A percentile compares a stretch with the other conserved stretches of the same genome.
These are phyloP conservation scores for Buceros bicornis DNA, from an alignment of 2,797 vertebrate species.

Conservation along the genomic window DNA sequence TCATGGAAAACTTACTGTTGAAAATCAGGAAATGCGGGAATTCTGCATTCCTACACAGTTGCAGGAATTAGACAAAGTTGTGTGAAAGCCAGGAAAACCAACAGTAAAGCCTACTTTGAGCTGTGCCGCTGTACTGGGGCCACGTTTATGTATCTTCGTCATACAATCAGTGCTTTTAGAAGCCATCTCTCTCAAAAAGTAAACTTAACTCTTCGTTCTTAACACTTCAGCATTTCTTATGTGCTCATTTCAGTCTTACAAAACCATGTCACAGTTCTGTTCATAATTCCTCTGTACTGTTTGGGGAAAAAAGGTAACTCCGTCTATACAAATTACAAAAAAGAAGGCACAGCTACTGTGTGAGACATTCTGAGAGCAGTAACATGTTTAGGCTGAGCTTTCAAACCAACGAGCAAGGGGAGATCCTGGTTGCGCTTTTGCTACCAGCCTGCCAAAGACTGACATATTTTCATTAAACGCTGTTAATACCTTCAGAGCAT, in stretches of 20 bases:
- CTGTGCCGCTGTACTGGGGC: background rate
- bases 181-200: background rate
- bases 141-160: background rate
- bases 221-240: background rate
- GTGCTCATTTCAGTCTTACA: background rate
- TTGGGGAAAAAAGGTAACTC: background rate
- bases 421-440: background rate
- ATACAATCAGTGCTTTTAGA: background rate
- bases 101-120: background rate
- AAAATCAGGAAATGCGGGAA: background rate
- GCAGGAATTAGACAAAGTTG: background rate
- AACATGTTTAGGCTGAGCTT: background rate
- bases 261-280: background rate
- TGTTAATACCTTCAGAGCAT: background rate
- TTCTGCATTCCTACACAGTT: background rate
- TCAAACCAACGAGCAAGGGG: background rate
- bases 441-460: background rate
- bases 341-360: background rate
- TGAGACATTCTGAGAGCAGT: background rate
- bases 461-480: background rate
- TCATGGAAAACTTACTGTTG: background rate
- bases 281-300: background rate
- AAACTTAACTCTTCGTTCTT: background rate
- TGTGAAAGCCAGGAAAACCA: background rate
- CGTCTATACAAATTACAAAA: background rate